Base-by-base conservation (phyloP, 2,888 invertebrate genomes). In the Phyto melanocephala region DNA sequence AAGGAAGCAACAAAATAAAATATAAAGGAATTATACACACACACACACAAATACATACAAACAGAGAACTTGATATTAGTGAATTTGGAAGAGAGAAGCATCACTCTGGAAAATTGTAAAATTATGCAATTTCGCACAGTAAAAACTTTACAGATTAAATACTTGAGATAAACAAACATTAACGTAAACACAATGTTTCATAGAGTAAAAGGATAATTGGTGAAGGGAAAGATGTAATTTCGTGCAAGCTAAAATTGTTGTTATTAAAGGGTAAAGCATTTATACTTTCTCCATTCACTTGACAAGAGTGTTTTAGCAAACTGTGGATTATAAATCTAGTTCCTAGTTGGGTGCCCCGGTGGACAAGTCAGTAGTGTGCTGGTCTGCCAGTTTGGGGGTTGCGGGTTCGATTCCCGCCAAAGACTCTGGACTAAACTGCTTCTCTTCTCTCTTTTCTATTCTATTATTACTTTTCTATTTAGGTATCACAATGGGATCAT, bases 61-160 rank as follows among this genome's bases (percentile, higher is more conserved):
- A 83, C 77, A 83, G 60, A 75, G 15, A 15, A n/a, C n/a, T n/a
- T n/a, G 6, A 5, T 28, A 28, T 28, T 28, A 3, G 3, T 8
- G 1, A 11, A 35, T 68, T 62, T 54, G 24, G 10, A 13, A 24
- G 15, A 62, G 28, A 82, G 54, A 87, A 88, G 88, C 90, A 89
- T 88, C 87, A 87, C 88, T 76, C 88, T 89, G 89, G 89, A 90
- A 89, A 89, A 90, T 89, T 90, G 88, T 88, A 87, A 89, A 89
- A 89, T 89, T 89, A 89, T 89, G 89, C 90, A 89, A 89, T 88
- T 88, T 79, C 60, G 71, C 60, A 82, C 54, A 68, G 79, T 67
- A 62, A 76, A 82, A 75, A 71, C 86, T 87, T 62, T 76, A 79
- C 72, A 80, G 79, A 84, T 81, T 76, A 81, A 84, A 82, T 75